A percentile compares a stretch with the other conserved stretches of the same genome.
Evolutionary conservation across 2,888 invertebrate species (phyloP).

Genomic region (Tineola bisselliella): DNA sequence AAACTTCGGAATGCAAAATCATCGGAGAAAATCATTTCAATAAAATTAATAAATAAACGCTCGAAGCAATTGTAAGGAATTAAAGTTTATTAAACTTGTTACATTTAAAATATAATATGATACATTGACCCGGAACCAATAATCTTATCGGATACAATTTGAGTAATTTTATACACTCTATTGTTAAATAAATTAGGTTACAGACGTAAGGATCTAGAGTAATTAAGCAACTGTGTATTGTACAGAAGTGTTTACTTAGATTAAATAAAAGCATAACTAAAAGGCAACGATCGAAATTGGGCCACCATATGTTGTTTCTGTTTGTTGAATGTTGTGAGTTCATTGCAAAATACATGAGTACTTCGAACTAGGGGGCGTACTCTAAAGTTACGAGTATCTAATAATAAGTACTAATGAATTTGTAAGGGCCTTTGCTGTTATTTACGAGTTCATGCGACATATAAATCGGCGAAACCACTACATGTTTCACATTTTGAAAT

Average conservation of each 20-base stretch:
- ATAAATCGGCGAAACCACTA: too few species aligned
- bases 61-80: not conserved
- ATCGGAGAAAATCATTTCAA: not conserved
- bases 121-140: not conserved
- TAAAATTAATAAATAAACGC: not conserved
- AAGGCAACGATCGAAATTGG: not conserved
- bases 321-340: not conserved
- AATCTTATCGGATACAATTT: not conserved
- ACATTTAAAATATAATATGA: not conserved
- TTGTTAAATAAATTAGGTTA: constrained; percentile 10
- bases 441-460: too few species aligned
- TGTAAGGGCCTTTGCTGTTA: too few species aligned
- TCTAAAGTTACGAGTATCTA: not conserved
- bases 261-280: constrained; percentile 2
- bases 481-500: too few species aligned
- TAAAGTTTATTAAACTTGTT: not conserved
- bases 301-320: constrained; percentile 8
- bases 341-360: constrained; percentile 8
- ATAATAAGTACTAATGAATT: too few species aligned
- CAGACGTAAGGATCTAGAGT: constrained; percentile 4
- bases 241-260: not conserved
- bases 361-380: not conserved
- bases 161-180: not conserved
- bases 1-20: not conserved
- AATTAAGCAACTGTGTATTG: not conserved